A percentile compares a stretch with the other conserved stretches of the same genome.
These are phyloP conservation scores for Paratrypauchen microcephalus DNA, from an alignment of 2,797 vertebrate genomes.

Conservation along the genomic window DNA sequence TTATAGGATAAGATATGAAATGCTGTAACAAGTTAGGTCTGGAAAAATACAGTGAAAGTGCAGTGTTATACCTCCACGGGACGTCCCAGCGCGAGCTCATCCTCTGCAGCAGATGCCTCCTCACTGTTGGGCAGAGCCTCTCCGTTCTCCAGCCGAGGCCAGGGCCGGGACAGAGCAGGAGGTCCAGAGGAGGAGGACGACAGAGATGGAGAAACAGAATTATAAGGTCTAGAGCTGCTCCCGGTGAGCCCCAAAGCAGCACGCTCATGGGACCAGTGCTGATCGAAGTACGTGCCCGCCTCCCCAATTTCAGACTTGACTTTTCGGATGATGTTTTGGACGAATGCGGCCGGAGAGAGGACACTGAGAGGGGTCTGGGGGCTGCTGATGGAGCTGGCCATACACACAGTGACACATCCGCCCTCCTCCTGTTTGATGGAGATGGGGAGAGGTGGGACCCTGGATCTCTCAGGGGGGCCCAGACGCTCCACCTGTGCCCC, in stretches of 20 bases:
- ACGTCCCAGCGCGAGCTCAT: constrained; percentile 76
- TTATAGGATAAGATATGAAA: no score
- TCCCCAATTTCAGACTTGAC: constrained; percentile 97
- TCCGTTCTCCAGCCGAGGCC: constrained; percentile 80
- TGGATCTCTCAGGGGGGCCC: constrained; percentile 64
- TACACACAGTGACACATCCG: constrained; percentile 60
- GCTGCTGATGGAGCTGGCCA: constrained; percentile 72
- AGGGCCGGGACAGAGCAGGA: constrained; percentile 81
- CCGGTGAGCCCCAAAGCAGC: constrained; percentile 70
- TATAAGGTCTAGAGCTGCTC: constrained; percentile 77
- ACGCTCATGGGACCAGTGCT: constrained; percentile 94
- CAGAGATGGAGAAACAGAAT: constrained; percentile 89
- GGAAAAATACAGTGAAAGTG: not conserved
- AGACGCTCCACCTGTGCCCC: constrained; percentile 69
- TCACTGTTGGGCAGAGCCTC: constrained; percentile 81
- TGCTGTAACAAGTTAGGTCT: not conserved
- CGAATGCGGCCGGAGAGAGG: constrained; percentile 92
- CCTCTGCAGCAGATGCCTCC: constrained; percentile 77
- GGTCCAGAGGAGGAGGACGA: constrained; percentile 88
- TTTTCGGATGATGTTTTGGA: constrained; percentile 97
- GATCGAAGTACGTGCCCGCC: constrained; percentile 91
- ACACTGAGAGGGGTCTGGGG: constrained; percentile 85
- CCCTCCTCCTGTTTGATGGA: constrained; percentile 92
- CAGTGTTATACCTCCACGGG: constrained; percentile 60
- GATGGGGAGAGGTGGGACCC: constrained; percentile 61